phyloP scores from a whole-genome alignment of 2,888 invertebrate species.

The Thymelicus acteon region DNA sequence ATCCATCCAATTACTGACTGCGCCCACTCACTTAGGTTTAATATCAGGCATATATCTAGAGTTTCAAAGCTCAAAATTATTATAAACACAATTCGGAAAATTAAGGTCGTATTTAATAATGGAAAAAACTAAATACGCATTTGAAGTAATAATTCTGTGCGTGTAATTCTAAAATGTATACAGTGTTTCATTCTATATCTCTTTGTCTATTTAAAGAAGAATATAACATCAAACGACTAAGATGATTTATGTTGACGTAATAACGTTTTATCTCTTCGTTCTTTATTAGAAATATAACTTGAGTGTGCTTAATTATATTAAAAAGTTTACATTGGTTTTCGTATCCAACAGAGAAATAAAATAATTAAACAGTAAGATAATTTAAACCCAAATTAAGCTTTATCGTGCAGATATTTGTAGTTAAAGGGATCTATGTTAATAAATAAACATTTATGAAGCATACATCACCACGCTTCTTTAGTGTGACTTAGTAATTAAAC shows the following conservation, averaged over 20 bases:
- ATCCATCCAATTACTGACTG: no score
- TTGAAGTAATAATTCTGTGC: neutral
- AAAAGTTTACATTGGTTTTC: slow-evolving; percentile 37
- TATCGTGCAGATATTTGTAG: neutral
- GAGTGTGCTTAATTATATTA: slow-evolving; percentile 41
- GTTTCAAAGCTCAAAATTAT: no score
- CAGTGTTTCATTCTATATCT: slow-evolving; percentile 9
- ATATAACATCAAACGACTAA: slow-evolving; percentile 35
- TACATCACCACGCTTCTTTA: no score
- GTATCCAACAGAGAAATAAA: slow-evolving; percentile 6
- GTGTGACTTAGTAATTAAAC: no score
- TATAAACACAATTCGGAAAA: no score
- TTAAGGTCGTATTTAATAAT: no score
- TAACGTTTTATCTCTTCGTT: slow-evolving; percentile 35
- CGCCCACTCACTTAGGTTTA: no score
- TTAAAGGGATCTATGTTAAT: no score
- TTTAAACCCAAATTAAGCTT: neutral
- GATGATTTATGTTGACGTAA: slow-evolving; percentile 36
- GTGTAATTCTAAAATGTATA: slow-evolving; percentile 5
- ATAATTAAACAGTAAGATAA: neutral
- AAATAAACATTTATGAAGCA: no score
- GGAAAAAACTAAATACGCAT: no score
- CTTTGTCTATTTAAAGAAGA: slow-evolving; percentile 32
- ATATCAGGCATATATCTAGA: no score
- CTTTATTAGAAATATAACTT: slow-evolving; percentile 32